phyloP scores from a whole-genome alignment of 2,888 invertebrate species.

The Erebia palarica region DNA sequence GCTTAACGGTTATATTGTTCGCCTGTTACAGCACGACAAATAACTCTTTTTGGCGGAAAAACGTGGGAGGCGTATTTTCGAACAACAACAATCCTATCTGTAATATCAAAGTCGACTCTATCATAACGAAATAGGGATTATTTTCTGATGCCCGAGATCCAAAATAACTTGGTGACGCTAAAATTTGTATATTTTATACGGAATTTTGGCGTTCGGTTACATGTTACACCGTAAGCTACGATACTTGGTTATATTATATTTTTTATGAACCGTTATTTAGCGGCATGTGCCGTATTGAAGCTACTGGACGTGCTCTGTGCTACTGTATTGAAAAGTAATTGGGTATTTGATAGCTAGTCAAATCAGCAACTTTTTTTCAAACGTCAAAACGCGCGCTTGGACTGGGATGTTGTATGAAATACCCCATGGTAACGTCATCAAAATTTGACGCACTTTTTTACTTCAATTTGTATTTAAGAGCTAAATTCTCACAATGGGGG shows the following conservation, averaged over 20 bases:
- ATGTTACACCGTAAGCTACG: conserved; percentile 52
- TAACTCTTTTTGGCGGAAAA: conserved; percentile 64
- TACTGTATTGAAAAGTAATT: no score
- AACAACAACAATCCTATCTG: conserved; percentile 40
- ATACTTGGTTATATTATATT: conserved; percentile 50
- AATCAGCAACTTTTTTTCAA: no score
- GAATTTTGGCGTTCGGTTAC: conserved; percentile 70
- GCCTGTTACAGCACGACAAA: conserved; percentile 68
- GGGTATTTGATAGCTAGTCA: no score
- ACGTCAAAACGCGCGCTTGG: no score
- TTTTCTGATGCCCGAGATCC: conserved; percentile 30
- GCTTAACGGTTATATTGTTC: conserved; percentile 73
- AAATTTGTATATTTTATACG: conserved; percentile 62
- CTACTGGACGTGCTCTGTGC: background rate
- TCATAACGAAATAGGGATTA: conserved; percentile 31
- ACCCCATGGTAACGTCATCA: no score
- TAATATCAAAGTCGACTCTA: conserved; percentile 38
- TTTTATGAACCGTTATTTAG: conserved; percentile 59
- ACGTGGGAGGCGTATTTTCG: conserved; percentile 63
- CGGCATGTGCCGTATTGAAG: background rate
- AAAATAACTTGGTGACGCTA: conserved; percentile 40
- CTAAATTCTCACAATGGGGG: no score
- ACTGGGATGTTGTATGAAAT: no score
- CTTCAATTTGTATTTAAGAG: no score
- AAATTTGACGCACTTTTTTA: no score